Percentiles rank a stretch among this genome's conserved stretches.
These are phyloP conservation scores for Acomys russatus DNA, from an alignment of 2,797 vertebrate genomes.

Conservation along the genomic window DNA sequence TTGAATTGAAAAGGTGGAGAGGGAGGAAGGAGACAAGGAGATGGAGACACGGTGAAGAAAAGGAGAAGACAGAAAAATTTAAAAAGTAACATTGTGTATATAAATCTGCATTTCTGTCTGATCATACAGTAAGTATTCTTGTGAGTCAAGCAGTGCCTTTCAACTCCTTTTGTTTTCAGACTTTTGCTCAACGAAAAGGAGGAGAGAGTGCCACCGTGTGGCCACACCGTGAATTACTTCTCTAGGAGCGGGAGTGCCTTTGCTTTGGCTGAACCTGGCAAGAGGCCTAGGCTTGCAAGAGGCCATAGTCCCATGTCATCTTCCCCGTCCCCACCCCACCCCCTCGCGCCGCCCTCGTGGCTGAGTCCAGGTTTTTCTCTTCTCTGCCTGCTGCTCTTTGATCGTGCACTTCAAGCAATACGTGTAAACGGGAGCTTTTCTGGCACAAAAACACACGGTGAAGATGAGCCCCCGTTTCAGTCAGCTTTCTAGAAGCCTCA, in stretches of 20 bases:
- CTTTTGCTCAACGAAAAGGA: neutral
- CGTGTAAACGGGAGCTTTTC: neutral
- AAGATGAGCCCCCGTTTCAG: neutral
- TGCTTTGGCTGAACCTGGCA: neutral
- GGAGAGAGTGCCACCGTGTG: slow-evolving; percentile 49
- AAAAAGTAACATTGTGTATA: neutral
- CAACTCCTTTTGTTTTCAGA: neutral
- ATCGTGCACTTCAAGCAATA: neutral
- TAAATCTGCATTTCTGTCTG: neutral
- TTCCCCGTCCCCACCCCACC: neutral
- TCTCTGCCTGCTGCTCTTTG: too few relatives aligned
- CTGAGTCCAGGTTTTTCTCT: neutral
- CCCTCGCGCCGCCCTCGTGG: neutral
- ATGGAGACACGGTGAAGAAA: neutral
- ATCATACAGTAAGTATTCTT: neutral
- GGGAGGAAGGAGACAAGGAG: neutral
- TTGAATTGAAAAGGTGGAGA: neutral
- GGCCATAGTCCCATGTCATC: neutral
- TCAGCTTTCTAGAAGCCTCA: neutral
- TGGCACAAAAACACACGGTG: neutral
- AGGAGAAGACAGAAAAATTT: neutral
- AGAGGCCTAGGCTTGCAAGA: neutral
- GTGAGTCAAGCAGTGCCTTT: neutral
- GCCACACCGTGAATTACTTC: neutral
- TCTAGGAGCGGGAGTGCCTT: too few relatives aligned